Base-by-base conservation (phyloP, 2,797 vertebrate species). In the Chiroxiphia lanceolata region DNA sequence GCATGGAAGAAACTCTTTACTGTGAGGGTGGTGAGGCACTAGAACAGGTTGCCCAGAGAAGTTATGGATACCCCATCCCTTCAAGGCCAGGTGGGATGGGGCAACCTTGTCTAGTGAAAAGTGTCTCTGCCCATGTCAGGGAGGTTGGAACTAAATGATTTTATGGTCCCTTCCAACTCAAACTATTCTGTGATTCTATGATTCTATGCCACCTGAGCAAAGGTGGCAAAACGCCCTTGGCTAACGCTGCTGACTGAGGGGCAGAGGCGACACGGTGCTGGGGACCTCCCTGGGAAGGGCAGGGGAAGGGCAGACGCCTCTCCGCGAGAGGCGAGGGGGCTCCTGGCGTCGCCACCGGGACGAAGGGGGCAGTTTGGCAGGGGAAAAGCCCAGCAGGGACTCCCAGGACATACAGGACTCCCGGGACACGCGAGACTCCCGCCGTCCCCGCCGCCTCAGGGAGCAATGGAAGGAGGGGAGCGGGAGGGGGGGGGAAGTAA, bases 401-500 rank as follows among this genome's bases (percentile, higher is more conserved):
- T 10, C 31, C 34, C 9, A 23, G n/a, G 15, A 50, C 33, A 5
- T 1, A 3, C 21, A 9, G 38, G 4, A 12, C 6, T 5, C 5
- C 48, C 25, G 26, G 25, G 25, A 50, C 48, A 50, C 47, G 22
- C 11, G 48, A 3, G 3, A 16, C 29, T 4, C 5, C 16, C 6
- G 11, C 10, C 7, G 3, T 9, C 15, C 26, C 7, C n/a, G 6
- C 7, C 13, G 5, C 56, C 65, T 31, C 56, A 47, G 29, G 53
- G 53, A 51, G 26, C 47, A 11, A 48, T 1, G 15, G 26, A 3
- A 29, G 10, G 50, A 6, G 8, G 22, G 48, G 44, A 44, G 8
- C 3, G 13, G 7, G 48, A 4, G 27, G 15, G 2, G 5, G 2
- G 0, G 9, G 10, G 31, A 8, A 10, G 15, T 8, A 29, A 29